A percentile compares a stretch with the other conserved stretches of the same genome.
Evolutionary conservation across 1,140 invertebrate species (phyloP).

Genomic region (Geopemphigus sp.): DNA sequence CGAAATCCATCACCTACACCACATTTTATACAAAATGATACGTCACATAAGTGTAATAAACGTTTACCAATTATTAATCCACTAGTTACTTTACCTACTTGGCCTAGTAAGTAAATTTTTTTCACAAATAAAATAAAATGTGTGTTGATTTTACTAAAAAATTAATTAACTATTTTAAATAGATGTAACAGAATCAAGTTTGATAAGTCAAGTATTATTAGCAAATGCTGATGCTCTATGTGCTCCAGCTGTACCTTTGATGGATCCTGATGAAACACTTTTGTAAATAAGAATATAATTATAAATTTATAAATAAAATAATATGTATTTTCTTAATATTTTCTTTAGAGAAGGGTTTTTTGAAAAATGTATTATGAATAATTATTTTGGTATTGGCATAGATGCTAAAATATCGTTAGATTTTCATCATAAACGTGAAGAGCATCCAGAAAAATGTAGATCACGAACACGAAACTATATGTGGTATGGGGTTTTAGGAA

Average conservation of each 20-base stretch:
- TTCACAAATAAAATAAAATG: neutral
- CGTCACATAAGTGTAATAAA: slow-evolving; percentile 60
- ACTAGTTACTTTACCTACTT: slow-evolving; percentile 76
- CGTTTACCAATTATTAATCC: slow-evolving; percentile 87
- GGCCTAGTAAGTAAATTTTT: slow-evolving; percentile 70
- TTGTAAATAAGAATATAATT: slow-evolving; percentile 60
- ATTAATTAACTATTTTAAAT: slow-evolving; percentile 45
- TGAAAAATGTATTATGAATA: slow-evolving; percentile 97
- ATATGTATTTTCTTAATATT: slow-evolving; percentile 45
- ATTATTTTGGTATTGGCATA: slow-evolving; percentile 98
- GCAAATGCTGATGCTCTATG: slow-evolving; percentile 96
- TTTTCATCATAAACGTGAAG: slow-evolving; percentile 96
- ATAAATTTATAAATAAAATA: neutral
- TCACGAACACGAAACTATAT: slow-evolving; percentile 93
- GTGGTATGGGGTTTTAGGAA: slow-evolving; percentile 91
- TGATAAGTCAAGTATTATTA: slow-evolving; percentile 86
- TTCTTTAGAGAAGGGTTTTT: slow-evolving; percentile 78
- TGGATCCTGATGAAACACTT: slow-evolving; percentile 87
- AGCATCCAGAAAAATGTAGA: slow-evolving; percentile 95
- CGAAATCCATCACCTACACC: slow-evolving; percentile 49
- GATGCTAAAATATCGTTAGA: slow-evolving; percentile 98
- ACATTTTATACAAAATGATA: slow-evolving; percentile 48
- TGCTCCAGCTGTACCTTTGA: slow-evolving; percentile 87
- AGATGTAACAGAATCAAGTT: slow-evolving; percentile 68
- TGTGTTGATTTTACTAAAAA: neutral